A percentile compares a stretch with the other conserved stretches of the same genome.
Conservation (phyloP, 2,113 vertebrate species). For the Nothobranchius furzeri region DNA sequence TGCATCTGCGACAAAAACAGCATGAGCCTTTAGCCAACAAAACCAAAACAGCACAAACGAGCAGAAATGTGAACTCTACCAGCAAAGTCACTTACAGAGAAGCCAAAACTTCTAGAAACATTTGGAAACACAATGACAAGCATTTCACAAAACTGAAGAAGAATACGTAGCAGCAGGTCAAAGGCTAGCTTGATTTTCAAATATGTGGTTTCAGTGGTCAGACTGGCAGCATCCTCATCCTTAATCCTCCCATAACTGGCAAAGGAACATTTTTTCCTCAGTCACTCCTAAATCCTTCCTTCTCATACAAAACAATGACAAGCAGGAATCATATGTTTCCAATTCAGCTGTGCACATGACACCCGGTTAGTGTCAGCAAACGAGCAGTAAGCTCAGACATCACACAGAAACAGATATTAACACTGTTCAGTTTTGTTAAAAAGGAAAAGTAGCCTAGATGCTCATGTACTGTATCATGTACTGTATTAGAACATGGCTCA, state of each 20-base stretch:
- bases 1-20: constrained; percentile 36
- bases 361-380: constrained; percentile 29
- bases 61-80: background rate
- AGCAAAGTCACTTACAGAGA: constrained; percentile 20
- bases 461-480: too few species aligned
- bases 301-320: background rate
- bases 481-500: too few species aligned
- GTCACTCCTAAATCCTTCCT: background rate
- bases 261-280: background rate
- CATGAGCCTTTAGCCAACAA: background rate
- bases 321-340: constrained; percentile 61
- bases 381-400: constrained; percentile 6
- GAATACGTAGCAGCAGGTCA: background rate
- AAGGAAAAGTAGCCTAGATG: too few species aligned
- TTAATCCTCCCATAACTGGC: constrained; percentile 40
- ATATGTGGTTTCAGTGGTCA: constrained; percentile 4
- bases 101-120: constrained; percentile 25
- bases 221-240: constrained; percentile 14
- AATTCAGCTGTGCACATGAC: constrained; percentile 70
- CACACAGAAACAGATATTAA: background rate
- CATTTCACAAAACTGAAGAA: too few species aligned
- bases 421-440: too few species aligned
- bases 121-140: constrained; percentile 47
- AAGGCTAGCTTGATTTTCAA: background rate
- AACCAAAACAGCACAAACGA: background rate